A percentile compares a stretch with the other conserved stretches of the same genome.
Evolutionary conservation across 1,140 invertebrate species (phyloP).

Genomic region (Drosophila carrolli): DNA sequence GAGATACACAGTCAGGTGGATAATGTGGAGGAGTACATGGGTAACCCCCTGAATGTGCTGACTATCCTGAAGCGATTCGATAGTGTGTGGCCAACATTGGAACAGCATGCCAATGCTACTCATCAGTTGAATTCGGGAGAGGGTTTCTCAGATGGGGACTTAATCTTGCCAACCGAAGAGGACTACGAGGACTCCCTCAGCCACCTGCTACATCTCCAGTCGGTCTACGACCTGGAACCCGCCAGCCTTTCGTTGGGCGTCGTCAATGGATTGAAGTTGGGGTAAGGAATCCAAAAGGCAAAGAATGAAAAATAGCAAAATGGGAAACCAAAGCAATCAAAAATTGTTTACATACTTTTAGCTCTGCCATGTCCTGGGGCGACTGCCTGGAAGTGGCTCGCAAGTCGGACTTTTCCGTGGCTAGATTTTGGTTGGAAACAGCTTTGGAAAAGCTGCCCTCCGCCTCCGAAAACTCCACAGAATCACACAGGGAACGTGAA

Average conservation of each 20-base stretch:
- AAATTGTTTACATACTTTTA: constrained; percentile 48
- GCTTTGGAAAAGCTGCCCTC: constrained; percentile 60
- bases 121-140: constrained; percentile 5
- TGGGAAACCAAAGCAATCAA: constrained; percentile 28
- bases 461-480: constrained; percentile 37
- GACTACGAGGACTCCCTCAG: constrained; percentile 69
- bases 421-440: constrained; percentile 75
- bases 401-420: constrained; percentile 61
- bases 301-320: constrained; percentile 10
- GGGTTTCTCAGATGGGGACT: neutral
- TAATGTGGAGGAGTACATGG: constrained; percentile 92
- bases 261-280: constrained; percentile 72
- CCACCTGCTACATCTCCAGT: constrained; percentile 67
- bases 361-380: constrained; percentile 77
- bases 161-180: constrained; percentile 58
- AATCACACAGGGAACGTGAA: constrained; percentile 26
- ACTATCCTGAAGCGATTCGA: constrained; percentile 97
- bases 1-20: constrained; percentile 90
- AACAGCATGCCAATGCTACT: constrained; percentile 48
- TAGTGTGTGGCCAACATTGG: constrained; percentile 90
- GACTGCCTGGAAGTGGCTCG: constrained; percentile 77
- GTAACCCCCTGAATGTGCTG: constrained; percentile 98
- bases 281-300: constrained; percentile 43
- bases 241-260: constrained; percentile 62
- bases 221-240: constrained; percentile 67